Conservation (phyloP, 2,888 invertebrate species). For the Villa cingulata region DNA sequence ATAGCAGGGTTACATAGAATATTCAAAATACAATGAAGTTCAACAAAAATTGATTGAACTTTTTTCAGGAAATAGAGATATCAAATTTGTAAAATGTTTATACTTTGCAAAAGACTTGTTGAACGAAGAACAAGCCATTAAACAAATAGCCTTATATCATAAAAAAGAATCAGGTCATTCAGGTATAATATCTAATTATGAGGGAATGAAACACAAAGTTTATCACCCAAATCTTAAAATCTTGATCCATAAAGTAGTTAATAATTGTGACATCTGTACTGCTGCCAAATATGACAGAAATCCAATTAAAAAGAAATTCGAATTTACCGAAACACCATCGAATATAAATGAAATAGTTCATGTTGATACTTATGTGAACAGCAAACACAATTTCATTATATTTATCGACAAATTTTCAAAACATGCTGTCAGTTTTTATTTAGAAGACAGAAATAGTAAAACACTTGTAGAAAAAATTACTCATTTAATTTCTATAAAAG, state of each 20-base stretch:
- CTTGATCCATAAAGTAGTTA: neutral
- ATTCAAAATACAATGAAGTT: slow-evolving; percentile 5
- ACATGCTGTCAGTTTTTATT: neutral
- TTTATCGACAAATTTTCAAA: neutral
- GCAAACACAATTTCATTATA: neutral
- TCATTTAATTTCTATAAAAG: neutral
- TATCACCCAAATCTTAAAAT: slow-evolving; percentile 10
- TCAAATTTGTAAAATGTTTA: slow-evolving; percentile 10
- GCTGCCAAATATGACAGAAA: slow-evolving; percentile 12
- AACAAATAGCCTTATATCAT: slow-evolving; percentile 10
- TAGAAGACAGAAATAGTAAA: neutral
- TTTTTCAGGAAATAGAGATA: neutral
- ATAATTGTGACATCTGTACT: slow-evolving; percentile 7
- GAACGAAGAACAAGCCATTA: slow-evolving; percentile 9
- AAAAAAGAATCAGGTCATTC: slow-evolving; percentile 12
- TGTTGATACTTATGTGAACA: too few relatives aligned
- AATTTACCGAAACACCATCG: slow-evolving; percentile 3
- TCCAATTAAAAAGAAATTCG: slow-evolving; percentile 12
- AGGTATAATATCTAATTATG: slow-evolving; percentile 11
- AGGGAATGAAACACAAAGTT: slow-evolving; percentile 11
- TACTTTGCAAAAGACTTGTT: slow-evolving; percentile 10
- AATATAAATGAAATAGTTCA: too few relatives aligned
- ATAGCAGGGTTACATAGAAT: too few relatives aligned
- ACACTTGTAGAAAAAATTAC: neutral
- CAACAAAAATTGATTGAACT: neutral